Evolutionary conservation across 2,888 invertebrate species (phyloP), one percentile per base, ranked within the genome.

Genomic region (Lithosia quadra): DNA sequence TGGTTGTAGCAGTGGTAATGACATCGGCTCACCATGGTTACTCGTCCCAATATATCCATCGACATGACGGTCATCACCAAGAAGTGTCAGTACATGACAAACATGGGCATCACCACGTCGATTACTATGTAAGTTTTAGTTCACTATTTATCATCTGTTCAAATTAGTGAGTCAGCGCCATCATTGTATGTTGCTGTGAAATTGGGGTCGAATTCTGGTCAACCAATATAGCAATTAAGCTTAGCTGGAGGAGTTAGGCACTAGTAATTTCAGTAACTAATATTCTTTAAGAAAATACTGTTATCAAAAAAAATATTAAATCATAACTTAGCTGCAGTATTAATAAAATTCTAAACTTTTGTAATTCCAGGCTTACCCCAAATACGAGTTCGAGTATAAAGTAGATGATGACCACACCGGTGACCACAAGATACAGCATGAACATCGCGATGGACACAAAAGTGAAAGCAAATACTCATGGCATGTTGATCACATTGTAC

Each of bases 31-130:
- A 86, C 85, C 73, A 90, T 86, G 87, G 85, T 0, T 88, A 81
- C 79, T 92, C 91, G 3, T 90, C 90, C 4, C 90, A 91, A 76
- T 86, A 89, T 75, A 88, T 91, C 57, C 61, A 72, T 22, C 71
- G 72, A 55, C 67, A 73, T 24, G 71, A 76, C 24, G 76, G 75
- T 1, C 72, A 81, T n/a, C 68, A 73, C n/a, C 33, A 72, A 22
- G 70, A 71, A 67, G 70, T 71, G 9, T 28, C 60, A 22, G 49
- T 67, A n/a, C 68, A 77, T 49, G 78, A 78, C 21, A 61, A 80
- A 28, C 76, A 82, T 56, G 74, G 77, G 53, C 79, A 81, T 61
- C 74, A 81, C 22, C 80, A 79, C 8, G 63, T 76, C 8, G 81
- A 84, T 62, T 83, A 83, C 33, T 83, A 81, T 62, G 83, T 83